Conservation (phyloP, 1,140 invertebrate genomes). For the Drosophila sechellia region DNA sequence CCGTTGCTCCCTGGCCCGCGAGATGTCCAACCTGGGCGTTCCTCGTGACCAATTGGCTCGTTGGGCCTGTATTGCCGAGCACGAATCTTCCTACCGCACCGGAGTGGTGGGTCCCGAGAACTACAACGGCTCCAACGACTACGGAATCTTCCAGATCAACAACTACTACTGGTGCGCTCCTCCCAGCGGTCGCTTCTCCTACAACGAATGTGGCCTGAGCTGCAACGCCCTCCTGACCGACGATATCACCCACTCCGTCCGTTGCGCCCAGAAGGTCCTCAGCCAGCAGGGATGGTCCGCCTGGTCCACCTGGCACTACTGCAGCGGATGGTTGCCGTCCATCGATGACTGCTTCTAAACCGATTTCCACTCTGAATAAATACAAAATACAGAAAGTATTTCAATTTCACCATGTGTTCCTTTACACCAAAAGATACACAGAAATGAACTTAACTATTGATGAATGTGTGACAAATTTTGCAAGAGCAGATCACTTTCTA, state of each 20-base stretch:
- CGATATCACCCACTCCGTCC: constrained; percentile 60
- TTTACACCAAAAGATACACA: not conserved
- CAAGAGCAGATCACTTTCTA: constrained; percentile 32
- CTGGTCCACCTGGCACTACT: constrained; percentile 72
- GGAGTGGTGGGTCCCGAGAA: constrained; percentile 52
- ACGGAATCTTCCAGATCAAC: constrained; percentile 81
- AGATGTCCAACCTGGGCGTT: constrained; percentile 71
- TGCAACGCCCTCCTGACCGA: constrained; percentile 62
- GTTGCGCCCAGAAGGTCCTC: constrained; percentile 68
- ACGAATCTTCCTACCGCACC: constrained; percentile 64
- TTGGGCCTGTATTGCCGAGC: constrained; percentile 71
- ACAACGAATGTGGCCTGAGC: constrained; percentile 54
- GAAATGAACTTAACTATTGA: not conserved
- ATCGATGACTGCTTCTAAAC: constrained; percentile 64
- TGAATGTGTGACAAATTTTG: not conserved
- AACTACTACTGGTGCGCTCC: constrained; percentile 74
- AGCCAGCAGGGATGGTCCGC: constrained; percentile 70
- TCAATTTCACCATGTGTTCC: too few relatives aligned
- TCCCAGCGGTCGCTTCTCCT: constrained; percentile 55
- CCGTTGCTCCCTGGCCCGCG: constrained; percentile 76
- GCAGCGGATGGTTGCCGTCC: constrained; percentile 58
- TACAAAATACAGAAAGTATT: too few relatives aligned
- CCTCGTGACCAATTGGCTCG: constrained; percentile 55
- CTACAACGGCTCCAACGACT: constrained; percentile 71
- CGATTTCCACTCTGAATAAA: constrained; percentile 6